A percentile compares a stretch with the other conserved stretches of the same genome.
Evolutionary conservation across 2,113 vertebrate genomes (phyloP).

Genomic region (Regulus satrapa): DNA sequence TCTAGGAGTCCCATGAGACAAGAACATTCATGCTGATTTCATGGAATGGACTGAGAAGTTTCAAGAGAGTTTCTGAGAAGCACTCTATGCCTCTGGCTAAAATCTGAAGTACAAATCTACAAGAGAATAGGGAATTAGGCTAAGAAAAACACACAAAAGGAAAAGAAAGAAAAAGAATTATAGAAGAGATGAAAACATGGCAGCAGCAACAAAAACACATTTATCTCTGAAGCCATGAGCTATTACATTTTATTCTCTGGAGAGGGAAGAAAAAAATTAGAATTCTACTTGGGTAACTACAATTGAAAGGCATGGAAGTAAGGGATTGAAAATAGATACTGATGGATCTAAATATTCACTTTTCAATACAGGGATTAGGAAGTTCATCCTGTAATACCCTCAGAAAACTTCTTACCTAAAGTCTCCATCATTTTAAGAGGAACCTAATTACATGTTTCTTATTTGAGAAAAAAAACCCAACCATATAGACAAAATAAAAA

Average conservation of each 20-base stretch:
- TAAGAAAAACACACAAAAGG: neutral
- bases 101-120: constrained; percentile 28
- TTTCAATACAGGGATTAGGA: neutral
- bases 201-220: neutral
- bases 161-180: neutral
- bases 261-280: neutral
- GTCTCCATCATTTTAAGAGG: neutral
- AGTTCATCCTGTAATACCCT: neutral
- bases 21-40: constrained; percentile 20
- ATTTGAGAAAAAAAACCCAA: neutral
- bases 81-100: constrained; percentile 29
- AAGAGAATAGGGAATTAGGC: constrained; percentile 26
- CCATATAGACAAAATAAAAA: neutral
- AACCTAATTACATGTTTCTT: neutral
- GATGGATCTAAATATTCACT: neutral
- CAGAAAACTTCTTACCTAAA: neutral
- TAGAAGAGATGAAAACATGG: neutral
- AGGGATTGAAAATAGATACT: neutral
- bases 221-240: neutral
- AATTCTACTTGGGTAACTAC: neutral
- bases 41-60: constrained; percentile 24
- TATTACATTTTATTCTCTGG: neutral
- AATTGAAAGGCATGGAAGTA: neutral
- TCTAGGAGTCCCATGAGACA: constrained; percentile 11
- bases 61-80: constrained; percentile 28